Percentiles rank a stretch among this genome's conserved stretches.
phyloP scores from a whole-genome alignment of 2,113 vertebrate species.

The Elaphurus davidianus region DNA sequence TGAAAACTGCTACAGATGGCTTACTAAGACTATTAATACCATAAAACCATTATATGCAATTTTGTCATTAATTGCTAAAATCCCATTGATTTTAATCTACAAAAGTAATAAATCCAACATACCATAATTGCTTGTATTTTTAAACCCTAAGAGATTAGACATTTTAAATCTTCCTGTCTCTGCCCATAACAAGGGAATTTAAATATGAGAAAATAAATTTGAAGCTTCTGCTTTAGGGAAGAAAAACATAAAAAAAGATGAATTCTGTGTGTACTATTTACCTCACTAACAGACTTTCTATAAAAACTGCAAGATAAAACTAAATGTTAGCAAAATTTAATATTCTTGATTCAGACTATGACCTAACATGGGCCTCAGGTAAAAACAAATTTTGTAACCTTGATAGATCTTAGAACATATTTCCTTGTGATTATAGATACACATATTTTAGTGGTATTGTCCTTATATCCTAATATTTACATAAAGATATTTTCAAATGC shows the following conservation, averaged over 20 bases:
- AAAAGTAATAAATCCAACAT: slow-evolving; percentile 65
- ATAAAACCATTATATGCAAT: slow-evolving; percentile 49
- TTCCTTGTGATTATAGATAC: slow-evolving; percentile 7
- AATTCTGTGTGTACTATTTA: slow-evolving; percentile 35
- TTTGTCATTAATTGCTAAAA: slow-evolving; percentile 69
- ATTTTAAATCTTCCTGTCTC: slow-evolving; percentile 54
- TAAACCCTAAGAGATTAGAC: slow-evolving; percentile 61
- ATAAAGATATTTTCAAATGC: slow-evolving; percentile 8
- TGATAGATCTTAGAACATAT: background rate
- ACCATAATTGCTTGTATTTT: slow-evolving; percentile 66
- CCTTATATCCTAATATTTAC: background rate
- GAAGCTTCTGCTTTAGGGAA: slow-evolving; percentile 35
- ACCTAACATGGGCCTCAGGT: background rate
- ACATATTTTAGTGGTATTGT: background rate
- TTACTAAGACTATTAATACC: slow-evolving; percentile 67
- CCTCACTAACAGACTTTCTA: background rate
- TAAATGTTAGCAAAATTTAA: slow-evolving; percentile 12
- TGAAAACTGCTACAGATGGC: slow-evolving; percentile 68
- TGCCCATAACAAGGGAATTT: slow-evolving; percentile 45
- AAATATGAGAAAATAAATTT: slow-evolving; percentile 50
- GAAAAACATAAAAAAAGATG: slow-evolving; percentile 42
- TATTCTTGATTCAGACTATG: background rate
- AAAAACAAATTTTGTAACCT: background rate
- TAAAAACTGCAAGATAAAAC: slow-evolving; percentile 2
- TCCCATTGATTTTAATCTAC: slow-evolving; percentile 71